A percentile compares a stretch with the other conserved stretches of the same genome.
These are phyloP conservation scores for Epinotia brunnichana DNA, from an alignment of 2,888 invertebrate genomes.

Conservation along the genomic window DNA sequence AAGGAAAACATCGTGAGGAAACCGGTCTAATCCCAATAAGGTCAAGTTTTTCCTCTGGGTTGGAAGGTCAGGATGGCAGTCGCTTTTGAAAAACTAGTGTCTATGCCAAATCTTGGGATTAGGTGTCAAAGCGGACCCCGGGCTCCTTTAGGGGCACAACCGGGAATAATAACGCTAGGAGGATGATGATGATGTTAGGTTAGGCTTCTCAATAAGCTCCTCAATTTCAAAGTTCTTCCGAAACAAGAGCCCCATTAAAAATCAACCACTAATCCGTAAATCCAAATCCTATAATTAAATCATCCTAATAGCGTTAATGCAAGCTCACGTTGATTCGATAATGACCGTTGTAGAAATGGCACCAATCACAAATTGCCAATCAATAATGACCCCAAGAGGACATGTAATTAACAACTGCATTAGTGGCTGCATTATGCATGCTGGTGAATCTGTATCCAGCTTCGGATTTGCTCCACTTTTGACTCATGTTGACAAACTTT, in stretches of 20 bases:
- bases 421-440: slow-evolving; percentile 76
- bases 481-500: background rate
- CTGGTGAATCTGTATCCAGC: slow-evolving; percentile 63
- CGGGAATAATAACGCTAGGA: too few relatives aligned
- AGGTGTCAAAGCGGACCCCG: too few relatives aligned
- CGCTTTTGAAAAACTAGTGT: too few relatives aligned
- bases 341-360: slow-evolving; percentile 61
- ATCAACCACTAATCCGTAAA: background rate
- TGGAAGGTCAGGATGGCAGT: too few relatives aligned
- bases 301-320: slow-evolving; percentile 58
- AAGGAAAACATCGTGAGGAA: too few relatives aligned
- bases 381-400: slow-evolving; percentile 71
- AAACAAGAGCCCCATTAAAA: slow-evolving; percentile 1
- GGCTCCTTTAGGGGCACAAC: too few relatives aligned
- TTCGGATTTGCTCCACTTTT: background rate
- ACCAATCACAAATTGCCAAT: slow-evolving; percentile 70
- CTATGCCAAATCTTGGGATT: too few relatives aligned
- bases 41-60: too few relatives aligned
- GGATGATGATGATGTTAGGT: too few relatives aligned
- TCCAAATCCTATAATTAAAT: slow-evolving; percentile 36
- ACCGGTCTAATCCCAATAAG: too few relatives aligned
- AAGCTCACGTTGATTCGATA: slow-evolving; percentile 62
- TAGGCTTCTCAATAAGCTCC: too few relatives aligned
- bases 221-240: too few relatives aligned
- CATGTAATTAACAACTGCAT: slow-evolving; percentile 74